Conservation (phyloP, 2,113 vertebrate species). For the Zootoca vivipara region DNA sequence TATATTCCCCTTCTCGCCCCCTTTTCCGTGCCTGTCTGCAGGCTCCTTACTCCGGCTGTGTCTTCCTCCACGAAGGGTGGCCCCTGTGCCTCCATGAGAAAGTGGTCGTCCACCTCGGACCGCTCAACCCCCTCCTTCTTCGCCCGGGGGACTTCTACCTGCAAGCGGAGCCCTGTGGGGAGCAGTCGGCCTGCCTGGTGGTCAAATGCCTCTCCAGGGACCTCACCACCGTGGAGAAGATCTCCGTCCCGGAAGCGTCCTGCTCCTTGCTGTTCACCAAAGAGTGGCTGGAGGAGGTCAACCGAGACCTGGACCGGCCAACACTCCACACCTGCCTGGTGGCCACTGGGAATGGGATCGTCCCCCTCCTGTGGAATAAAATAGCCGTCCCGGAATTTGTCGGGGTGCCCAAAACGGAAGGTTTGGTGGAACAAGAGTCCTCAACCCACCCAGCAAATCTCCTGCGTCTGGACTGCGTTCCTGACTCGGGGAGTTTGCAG, state of each 20-base stretch:
- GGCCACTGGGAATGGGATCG: constrained; percentile 78
- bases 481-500: constrained; percentile 53
- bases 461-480: no score
- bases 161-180: constrained; percentile 81
- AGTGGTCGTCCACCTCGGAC: constrained; percentile 85
- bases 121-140: constrained; percentile 81
- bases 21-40: constrained; percentile 46
- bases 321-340: constrained; percentile 83
- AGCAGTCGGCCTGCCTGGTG: constrained; percentile 80
- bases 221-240: constrained; percentile 79
- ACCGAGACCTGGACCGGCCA: constrained; percentile 64
- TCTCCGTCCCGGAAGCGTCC: constrained; percentile 72
- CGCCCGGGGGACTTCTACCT: constrained; percentile 88
- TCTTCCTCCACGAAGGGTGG: constrained; percentile 91
- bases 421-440: constrained; percentile 10
- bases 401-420: constrained; percentile 47
- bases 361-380: constrained; percentile 82
- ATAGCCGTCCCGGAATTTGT: constrained; percentile 85
- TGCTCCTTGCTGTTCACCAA: constrained; percentile 83
- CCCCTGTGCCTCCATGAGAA: constrained; percentile 85
- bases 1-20: not conserved
- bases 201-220: constrained; percentile 84
- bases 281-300: constrained; percentile 83
- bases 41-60: constrained; percentile 81
- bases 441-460: not conserved